A percentile compares a stretch with the other conserved stretches of the same genome.
Evolutionary conservation across 2,888 invertebrate genomes (phyloP).

Genomic region (Scaptomyza parva): DNA sequence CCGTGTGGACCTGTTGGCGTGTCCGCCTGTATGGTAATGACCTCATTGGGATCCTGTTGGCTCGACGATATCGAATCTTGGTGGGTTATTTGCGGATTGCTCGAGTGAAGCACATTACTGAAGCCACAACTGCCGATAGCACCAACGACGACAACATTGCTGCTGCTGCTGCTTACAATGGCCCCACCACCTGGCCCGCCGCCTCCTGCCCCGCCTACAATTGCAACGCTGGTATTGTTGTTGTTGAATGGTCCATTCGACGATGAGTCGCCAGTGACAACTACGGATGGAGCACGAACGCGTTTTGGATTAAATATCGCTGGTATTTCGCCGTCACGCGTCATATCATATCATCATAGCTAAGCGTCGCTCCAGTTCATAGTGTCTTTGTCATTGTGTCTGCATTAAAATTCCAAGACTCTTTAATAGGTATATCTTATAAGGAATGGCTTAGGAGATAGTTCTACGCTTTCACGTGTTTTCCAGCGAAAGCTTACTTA

Average conservation of each 20-base stretch:
- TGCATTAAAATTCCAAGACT: neutral
- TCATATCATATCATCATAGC: slow-evolving; percentile 85
- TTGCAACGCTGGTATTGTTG: slow-evolving; percentile 38
- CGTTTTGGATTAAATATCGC: slow-evolving; percentile 92
- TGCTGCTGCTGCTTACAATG: slow-evolving; percentile 41
- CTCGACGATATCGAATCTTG: slow-evolving; percentile 87
- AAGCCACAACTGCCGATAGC: slow-evolving; percentile 76
- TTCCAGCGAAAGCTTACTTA: neutral
- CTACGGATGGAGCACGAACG: slow-evolving; percentile 89
- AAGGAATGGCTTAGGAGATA: neutral
- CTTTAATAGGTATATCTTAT: too few relatives aligned
- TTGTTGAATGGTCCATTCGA: slow-evolving; percentile 85
- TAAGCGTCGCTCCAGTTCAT: slow-evolving; percentile 35
- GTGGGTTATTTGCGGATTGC: slow-evolving; percentile 86
- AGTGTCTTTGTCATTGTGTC: slow-evolving; percentile 23
- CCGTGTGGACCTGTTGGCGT: slow-evolving; percentile 69
- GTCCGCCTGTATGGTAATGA: slow-evolving; percentile 82
- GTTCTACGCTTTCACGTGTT: neutral
- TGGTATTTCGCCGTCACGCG: slow-evolving; percentile 91
- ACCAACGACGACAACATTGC: slow-evolving; percentile 24
- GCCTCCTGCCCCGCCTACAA: slow-evolving; percentile 7
- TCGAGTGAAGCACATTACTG: slow-evolving; percentile 85
- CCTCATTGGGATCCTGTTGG: slow-evolving; percentile 87
- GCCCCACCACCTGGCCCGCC: slow-evolving; percentile 34
- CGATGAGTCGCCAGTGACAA: slow-evolving; percentile 88